phyloP scores from a whole-genome alignment of 30 jellyfish, hydroid and myxozoan genomes.

The Cassiopea xamachana region DNA sequence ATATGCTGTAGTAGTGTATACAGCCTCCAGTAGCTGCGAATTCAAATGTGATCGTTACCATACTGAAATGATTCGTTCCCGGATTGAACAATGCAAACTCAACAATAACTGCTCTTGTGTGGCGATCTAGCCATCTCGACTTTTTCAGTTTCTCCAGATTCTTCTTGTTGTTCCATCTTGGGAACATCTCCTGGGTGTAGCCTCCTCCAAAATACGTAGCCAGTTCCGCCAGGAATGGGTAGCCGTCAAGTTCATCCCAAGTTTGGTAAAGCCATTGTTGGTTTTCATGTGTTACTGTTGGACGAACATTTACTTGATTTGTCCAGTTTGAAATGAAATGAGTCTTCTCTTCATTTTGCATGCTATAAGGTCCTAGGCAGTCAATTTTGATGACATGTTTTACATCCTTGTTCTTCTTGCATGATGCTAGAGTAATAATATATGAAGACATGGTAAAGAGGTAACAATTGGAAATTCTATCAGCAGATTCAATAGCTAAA shows the following conservation, averaged over 20 bases:
- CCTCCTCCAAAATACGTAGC: conserved; percentile 98
- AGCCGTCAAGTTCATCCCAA: conserved; percentile 94
- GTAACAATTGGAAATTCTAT: not conserved
- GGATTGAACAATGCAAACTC: conserved; percentile 95
- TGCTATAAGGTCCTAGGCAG: conserved; percentile 79
- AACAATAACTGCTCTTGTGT: conserved; percentile 87
- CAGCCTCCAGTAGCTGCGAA: conserved; percentile 98
- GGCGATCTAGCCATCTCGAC: conserved; percentile 92
- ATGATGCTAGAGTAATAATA: conserved; percentile 60
- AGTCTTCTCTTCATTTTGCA: conserved; percentile 53
- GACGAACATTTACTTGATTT: conserved; percentile 18
- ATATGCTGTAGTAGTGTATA: conserved; percentile 76
- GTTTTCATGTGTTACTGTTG: conserved; percentile 63
- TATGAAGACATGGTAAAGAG: not conserved
- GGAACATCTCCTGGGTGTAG: conserved; percentile 90
- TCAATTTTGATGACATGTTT: conserved; percentile 64
- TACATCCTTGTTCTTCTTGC: conserved; percentile 65
- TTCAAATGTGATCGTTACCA: conserved; percentile 88
- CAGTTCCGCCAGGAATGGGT: conserved; percentile 94
- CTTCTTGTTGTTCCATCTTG: conserved; percentile 80
- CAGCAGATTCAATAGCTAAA: too few relatives aligned
- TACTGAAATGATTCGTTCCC: conserved; percentile 84
- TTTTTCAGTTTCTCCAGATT: conserved; percentile 58
- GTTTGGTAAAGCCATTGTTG: conserved; percentile 94
- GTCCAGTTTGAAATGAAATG: conserved; percentile 81